Percentiles rank a stretch among this genome's conserved stretches.
Evolutionary conservation across 1,140 invertebrate species (phyloP).

Genomic region (Parasteatoda tepidariorum): DNA sequence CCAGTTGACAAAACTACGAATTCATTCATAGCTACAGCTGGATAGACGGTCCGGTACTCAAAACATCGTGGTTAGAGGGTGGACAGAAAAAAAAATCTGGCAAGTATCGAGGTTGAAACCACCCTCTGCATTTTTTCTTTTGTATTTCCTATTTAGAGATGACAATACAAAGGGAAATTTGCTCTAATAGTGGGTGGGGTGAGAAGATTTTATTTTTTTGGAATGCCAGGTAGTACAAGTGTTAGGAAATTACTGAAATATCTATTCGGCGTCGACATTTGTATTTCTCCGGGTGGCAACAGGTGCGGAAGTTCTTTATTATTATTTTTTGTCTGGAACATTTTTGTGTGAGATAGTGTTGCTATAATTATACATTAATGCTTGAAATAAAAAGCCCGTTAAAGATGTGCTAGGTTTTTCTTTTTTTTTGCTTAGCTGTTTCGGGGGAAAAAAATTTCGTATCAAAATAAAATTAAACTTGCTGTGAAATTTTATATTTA

Average conservation of each 20-base stretch:
- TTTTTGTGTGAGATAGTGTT: no score
- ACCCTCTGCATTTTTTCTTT: slow-evolving; percentile 22
- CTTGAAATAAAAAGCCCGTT: no score
- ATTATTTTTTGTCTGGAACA: no score
- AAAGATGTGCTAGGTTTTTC: no score
- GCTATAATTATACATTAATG: no score
- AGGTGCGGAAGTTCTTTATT: no score
- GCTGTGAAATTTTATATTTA: no score
- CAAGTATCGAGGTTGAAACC: slow-evolving; percentile 35
- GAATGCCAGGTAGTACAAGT: slow-evolving; percentile 27
- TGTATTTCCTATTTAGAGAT: not conserved
- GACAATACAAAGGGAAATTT: slow-evolving; percentile 36
- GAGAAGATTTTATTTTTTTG: not conserved
- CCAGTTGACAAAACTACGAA: slow-evolving; percentile 45
- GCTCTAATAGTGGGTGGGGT: slow-evolving; percentile 43
- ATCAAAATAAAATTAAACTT: no score
- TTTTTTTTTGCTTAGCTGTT: no score
- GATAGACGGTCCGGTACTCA: slow-evolving; percentile 6
- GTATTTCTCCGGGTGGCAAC: no score
- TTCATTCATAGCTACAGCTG: slow-evolving; percentile 30
- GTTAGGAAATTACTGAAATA: not conserved
- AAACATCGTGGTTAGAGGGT: not conserved
- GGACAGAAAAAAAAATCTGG: not conserved
- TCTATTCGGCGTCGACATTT: no score
- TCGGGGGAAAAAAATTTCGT: no score